Evolutionary conservation across 1,140 invertebrate species (phyloP), one percentile per base, ranked within the genome.

Genomic region (Solenopsis fugax): DNA sequence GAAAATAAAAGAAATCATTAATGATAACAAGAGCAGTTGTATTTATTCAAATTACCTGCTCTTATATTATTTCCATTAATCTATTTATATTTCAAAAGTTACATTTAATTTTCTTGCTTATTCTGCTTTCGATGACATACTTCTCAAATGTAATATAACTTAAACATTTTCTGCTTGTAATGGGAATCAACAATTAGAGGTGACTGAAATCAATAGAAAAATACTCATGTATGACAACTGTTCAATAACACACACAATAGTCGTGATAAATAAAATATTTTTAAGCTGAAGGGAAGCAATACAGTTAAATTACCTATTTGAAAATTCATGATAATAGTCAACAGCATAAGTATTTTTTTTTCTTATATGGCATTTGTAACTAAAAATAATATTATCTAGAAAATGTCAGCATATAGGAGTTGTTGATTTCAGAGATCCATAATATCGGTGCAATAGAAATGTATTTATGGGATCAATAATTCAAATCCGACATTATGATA

Each of bases 1-100:
- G 41, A 29, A 18, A 77, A 41, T 29, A 34, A n/a, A 78, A 64
- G 18, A 87, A 41, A 3, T 65, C 58, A 29, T 34, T 90, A 12
- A 10, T 89, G 10, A 81, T 81, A 13, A 65, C 89, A 13, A 89
- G 88, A 0, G 21, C 80, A 4, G 45, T 52, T 62, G 37, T 1
- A 2, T 86, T 88, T 16, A 85, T 90, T 13, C 78, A 89, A 21
- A 76, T 90, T 34, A 88, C 73, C 10, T 86, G 58, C 0, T 13
- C 18, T 16, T 34, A 81, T 18, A 10, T 90, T 4, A 50, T 90
- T 5, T 45, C 73, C 1, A n/a, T 90, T 12, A 81, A 84, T 24
- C 52, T 72, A 18, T 41, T 3, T 54, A 9, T 6, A 75, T 54
- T 10, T 29, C 2, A 29, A 29, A 29, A 29, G 29, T 58, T 41